These are phyloP conservation scores for Dufourea novaeangliae DNA, from an alignment of 1,140 invertebrate genomes.

Conservation along the genomic window DNA sequence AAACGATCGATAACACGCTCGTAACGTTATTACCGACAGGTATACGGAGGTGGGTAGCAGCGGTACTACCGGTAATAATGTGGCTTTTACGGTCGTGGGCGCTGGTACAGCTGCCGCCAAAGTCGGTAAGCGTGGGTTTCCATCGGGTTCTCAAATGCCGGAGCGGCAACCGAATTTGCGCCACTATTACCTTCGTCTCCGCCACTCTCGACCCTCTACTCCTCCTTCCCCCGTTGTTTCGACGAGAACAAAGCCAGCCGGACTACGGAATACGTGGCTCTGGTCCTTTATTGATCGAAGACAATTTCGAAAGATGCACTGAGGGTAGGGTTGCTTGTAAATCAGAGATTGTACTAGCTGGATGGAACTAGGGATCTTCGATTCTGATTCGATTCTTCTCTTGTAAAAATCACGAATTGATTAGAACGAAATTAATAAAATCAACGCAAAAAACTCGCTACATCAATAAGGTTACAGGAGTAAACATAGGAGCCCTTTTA, in stretches of 20 bases:
- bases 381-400: too few species aligned
- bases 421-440: too few species aligned
- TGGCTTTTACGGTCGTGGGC: constrained; percentile 72
- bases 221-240: neutral
- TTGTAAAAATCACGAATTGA: too few species aligned
- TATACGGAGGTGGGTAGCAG: constrained; percentile 67
- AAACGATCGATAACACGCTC: constrained; percentile 77
- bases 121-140: constrained; percentile 61
- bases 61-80: constrained; percentile 76
- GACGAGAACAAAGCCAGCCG: neutral
- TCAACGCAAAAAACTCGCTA: too few species aligned
- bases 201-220: neutral
- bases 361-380: too few species aligned
- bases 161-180: constrained; percentile 47
- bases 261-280: neutral
- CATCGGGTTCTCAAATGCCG: constrained; percentile 46
- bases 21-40: constrained; percentile 76
- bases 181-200: constrained; percentile 33
- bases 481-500: too few species aligned
- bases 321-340: too few species aligned
- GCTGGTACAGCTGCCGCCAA: constrained; percentile 64
- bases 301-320: neutral
- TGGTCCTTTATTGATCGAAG: constrained; percentile 16
- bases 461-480: too few species aligned
- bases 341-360: too few species aligned